Percentiles rank a stretch among this genome's conserved stretches.
These are phyloP conservation scores for Blastobasis lacticolella DNA, from an alignment of 2,888 invertebrate species.

Conservation along the genomic window DNA sequence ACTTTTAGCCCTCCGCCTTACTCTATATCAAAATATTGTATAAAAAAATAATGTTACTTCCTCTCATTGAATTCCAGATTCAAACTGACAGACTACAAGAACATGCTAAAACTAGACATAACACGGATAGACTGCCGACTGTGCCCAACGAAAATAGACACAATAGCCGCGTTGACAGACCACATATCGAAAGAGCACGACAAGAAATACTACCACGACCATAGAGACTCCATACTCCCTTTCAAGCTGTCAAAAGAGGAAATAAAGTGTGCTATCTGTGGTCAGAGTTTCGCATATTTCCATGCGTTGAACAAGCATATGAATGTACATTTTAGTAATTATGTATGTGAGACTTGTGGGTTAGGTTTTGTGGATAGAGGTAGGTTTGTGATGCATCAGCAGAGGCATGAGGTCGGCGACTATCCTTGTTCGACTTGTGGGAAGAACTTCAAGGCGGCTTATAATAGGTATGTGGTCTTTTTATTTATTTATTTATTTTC, in stretches of 20 bases:
- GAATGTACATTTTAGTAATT: slow-evolving; percentile 5
- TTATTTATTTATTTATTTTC: too few relatives aligned
- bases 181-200: slow-evolving; percentile 41
- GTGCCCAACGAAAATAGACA: slow-evolving; percentile 35
- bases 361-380: slow-evolving; percentile 3
- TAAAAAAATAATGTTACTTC: too few relatives aligned
- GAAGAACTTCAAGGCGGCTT: slow-evolving; percentile 50
- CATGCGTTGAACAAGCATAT: slow-evolving; percentile 6
- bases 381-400: slow-evolving; percentile 3
- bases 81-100: slow-evolving; percentile 32
- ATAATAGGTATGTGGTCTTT: slow-evolving; percentile 33
- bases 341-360: slow-evolving; percentile 5
- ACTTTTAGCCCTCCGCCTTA: too few relatives aligned
- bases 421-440: slow-evolving; percentile 57
- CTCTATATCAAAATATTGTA: too few relatives aligned
- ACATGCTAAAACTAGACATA: slow-evolving; percentile 58
- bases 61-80: slow-evolving; percentile 18
- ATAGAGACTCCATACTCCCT: slow-evolving; percentile 30
- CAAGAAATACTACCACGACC: slow-evolving; percentile 49
- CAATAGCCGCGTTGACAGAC: slow-evolving; percentile 42
- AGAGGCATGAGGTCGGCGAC: slow-evolving; percentile 32
- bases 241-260: slow-evolving; percentile 23
- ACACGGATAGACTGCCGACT: slow-evolving; percentile 53
- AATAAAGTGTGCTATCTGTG: slow-evolving; percentile 2
- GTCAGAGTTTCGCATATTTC: background rate